Evolutionary conservation across 1,140 invertebrate species (phyloP).

Genomic region (Drosophila mayri): DNA sequence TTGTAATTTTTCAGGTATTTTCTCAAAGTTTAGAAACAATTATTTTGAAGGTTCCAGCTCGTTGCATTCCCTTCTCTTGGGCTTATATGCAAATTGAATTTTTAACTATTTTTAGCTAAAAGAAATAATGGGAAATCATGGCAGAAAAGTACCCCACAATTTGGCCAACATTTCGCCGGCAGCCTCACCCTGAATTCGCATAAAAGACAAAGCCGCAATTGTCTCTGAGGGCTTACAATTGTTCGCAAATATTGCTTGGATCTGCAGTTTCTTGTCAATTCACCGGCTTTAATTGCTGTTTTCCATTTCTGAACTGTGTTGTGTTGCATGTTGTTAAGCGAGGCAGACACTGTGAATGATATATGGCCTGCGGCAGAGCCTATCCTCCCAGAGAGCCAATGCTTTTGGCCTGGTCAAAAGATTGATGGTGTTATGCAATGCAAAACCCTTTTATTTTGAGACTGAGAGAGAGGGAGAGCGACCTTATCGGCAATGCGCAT

Average conservation of each 20-base stretch:
- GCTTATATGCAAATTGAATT: conserved; percentile 26
- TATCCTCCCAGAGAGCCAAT: conserved; percentile 24
- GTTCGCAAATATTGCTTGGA: conserved; percentile 53
- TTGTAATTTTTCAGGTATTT: not conserved
- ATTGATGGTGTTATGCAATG: conserved; percentile 73
- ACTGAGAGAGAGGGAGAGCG: conserved; percentile 10
- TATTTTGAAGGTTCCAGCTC: conserved; percentile 6
- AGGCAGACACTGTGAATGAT: conserved; percentile 59
- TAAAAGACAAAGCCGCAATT: conserved; percentile 46
- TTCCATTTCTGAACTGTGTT: conserved; percentile 12
- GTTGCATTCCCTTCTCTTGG: conserved; percentile 4
- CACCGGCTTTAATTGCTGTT: conserved; percentile 74
- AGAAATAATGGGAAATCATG: conserved; percentile 63
- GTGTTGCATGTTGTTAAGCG: conserved; percentile 22
- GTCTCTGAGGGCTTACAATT: conserved; percentile 47
- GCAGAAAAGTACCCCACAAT: conserved; percentile 46
- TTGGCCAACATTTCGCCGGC: conserved; percentile 62
- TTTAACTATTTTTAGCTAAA: not conserved
- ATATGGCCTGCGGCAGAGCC: conserved; percentile 73
- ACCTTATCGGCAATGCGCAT: conserved; percentile 74
- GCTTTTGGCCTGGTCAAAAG: conserved; percentile 70
- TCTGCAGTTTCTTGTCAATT: conserved; percentile 78
- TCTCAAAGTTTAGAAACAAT: conserved; percentile 1
- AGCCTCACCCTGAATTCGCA: conserved; percentile 61
- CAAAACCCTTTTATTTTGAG: conserved; percentile 54